Evolutionary conservation across 1,140 invertebrate genomes (phyloP).

Genomic region (Atta colombica): DNA sequence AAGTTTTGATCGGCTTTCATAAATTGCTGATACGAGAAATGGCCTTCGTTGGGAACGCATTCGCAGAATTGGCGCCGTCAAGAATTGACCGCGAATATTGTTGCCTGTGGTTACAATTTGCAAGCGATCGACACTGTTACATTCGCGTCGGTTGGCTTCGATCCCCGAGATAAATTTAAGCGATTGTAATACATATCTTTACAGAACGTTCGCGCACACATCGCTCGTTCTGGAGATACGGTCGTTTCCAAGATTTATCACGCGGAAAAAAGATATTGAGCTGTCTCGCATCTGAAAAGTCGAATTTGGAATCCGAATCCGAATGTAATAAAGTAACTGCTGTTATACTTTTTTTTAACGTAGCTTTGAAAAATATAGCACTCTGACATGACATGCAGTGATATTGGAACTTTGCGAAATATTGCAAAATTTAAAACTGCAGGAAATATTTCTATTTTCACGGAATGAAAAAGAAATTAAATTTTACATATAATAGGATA

Average conservation of each 20-base stretch:
- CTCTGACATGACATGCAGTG: background rate
- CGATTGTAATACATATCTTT: slow-evolving; percentile 51
- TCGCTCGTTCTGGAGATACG: slow-evolving; percentile 23
- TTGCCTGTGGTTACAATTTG: slow-evolving; percentile 54
- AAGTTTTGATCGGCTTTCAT: slow-evolving; percentile 37
- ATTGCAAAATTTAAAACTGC: background rate
- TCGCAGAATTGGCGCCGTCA: slow-evolving; percentile 34
- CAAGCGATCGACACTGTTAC: slow-evolving; percentile 43
- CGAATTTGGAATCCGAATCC: background rate
- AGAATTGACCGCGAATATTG: slow-evolving; percentile 59
- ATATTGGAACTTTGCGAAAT: background rate
- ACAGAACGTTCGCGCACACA: background rate
- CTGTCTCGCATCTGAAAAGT: slow-evolving; percentile 6
- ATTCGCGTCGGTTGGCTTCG: slow-evolving; percentile 44
- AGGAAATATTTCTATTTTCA: background rate
- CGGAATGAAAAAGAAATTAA: background rate
- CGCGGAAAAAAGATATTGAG: background rate
- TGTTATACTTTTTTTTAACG: too few relatives aligned
- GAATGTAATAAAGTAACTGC: background rate
- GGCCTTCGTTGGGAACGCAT: slow-evolving; percentile 28
- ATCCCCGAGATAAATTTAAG: slow-evolving; percentile 57
- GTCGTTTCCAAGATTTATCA: slow-evolving; percentile 20
- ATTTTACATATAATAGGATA: background rate
- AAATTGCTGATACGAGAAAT: slow-evolving; percentile 40
- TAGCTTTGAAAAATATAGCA: background rate